Evolutionary conservation across 2,888 invertebrate species (phyloP), one percentile per base, ranked within the genome.

Genomic region (Andrena flavipes): DNA sequence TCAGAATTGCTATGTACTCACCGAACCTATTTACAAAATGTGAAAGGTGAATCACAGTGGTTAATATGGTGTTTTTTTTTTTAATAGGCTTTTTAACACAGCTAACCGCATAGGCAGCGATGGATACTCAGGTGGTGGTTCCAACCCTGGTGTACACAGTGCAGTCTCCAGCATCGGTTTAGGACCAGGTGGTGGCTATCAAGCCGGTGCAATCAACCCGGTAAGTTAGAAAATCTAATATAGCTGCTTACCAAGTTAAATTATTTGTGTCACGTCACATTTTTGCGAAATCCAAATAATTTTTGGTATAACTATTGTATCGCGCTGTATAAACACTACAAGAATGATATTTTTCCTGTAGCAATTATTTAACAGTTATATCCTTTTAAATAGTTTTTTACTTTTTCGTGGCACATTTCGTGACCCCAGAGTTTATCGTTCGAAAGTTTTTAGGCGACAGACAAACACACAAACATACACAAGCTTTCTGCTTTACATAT

Each of bases 151-250:
- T 42, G 85, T 75, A 5, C 84, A 88, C 7, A 30, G 62, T 0
- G 87, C 92, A n/a, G 65, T 65, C 0, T 86, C 91, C 8, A 83
- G 87, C 42, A 85, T 90, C 42, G 88, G 42, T 51, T 0, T 91
- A 5, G 92, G 92, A 64, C 91, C 93, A 10, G 30, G 80, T 0
- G 93, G 93, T 74, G 91, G 91, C 26, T 89, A 72, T 71, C 91
- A 91, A 62, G 16, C 82, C n/a, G 93, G 87, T 13, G 75, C 81
- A 30, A 89, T 93, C 54, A 89, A 81, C 79, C 92, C 93, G 2
- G 93, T 93, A 83, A 90, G 90, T 81, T 30, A 4, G 2, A 8
- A 13, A 26, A 16, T 3, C 5, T 51, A 5, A 10, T 33, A 64
- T n/a, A 42, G 42, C 42, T 42, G 16, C 42, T 16, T 42, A 16